Evolutionary conservation across 2,797 vertebrate species (phyloP).

Genomic region (Acestrorhynchus altus): DNA sequence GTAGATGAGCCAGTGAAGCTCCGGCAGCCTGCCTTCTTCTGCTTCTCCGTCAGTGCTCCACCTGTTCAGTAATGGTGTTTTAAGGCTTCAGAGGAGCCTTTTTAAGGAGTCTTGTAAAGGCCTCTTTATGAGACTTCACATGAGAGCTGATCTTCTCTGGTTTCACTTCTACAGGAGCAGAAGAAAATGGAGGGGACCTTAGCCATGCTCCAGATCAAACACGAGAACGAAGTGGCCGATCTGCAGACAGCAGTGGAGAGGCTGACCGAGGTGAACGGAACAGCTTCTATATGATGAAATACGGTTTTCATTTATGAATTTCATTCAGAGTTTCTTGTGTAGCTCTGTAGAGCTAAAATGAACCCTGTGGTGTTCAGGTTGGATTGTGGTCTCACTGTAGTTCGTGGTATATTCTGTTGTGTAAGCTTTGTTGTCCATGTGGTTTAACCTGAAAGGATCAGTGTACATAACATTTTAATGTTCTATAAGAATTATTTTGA

Average conservation of each 20-base stretch:
- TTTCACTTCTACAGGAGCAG: conserved; percentile 71
- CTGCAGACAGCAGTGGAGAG: conserved; percentile 71
- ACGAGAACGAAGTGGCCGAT: conserved; percentile 72
- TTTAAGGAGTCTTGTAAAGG: conserved; percentile 68
- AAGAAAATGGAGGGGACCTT: conserved; percentile 72
- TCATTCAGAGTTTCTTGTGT: too few species aligned
- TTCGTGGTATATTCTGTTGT: too few species aligned
- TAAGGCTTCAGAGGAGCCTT: conserved; percentile 71
- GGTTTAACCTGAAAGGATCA: too few species aligned
- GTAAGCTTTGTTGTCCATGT: too few species aligned
- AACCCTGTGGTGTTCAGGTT: too few species aligned
- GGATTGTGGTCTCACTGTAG: too few species aligned
- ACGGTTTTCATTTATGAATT: too few species aligned
- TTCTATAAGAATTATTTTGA: too few species aligned
- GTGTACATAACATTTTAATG: too few species aligned
- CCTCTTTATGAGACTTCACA: conserved; percentile 56
- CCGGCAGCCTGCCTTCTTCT: conserved; percentile 12
- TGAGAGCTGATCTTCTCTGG: conserved; percentile 59
- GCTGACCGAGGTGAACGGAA: conserved; percentile 70
- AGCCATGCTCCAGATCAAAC: conserved; percentile 70
- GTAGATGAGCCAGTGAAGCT: conserved; percentile 13
- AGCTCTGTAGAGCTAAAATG: too few species aligned
- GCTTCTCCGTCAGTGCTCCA: conserved; percentile 29
- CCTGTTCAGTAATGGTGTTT: conserved; percentile 39
- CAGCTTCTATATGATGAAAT: neutral